Evolutionary conservation across 2,888 invertebrate species (phyloP).

Genomic region (Eudemis profundana): DNA sequence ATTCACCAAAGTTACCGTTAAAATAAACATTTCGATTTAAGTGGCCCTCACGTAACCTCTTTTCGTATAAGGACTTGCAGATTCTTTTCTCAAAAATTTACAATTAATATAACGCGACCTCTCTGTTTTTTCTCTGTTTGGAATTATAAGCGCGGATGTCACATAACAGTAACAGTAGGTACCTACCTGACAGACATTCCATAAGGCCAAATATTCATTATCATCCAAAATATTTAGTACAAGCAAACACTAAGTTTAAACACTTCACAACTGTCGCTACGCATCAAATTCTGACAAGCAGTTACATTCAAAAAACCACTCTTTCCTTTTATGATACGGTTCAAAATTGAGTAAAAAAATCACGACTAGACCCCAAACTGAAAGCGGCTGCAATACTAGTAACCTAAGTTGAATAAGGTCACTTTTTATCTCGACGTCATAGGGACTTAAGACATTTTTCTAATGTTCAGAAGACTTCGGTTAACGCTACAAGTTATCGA

Average conservation of each 20-base stretch:
- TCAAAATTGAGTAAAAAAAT: not conserved
- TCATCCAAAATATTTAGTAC: conserved; percentile 23
- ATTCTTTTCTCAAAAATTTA: conserved; percentile 8
- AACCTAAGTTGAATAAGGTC: not conserved
- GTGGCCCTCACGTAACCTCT: conserved; percentile 9
- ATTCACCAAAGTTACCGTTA: conserved; percentile 44
- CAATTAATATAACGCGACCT: not conserved
- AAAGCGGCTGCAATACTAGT: not conserved
- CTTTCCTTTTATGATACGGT: not conserved
- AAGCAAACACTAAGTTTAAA: conserved; percentile 36
- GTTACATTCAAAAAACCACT: not conserved
- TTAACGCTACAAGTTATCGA: conserved; percentile 56
- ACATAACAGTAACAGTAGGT: conserved; percentile 13
- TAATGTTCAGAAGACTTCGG: not conserved
- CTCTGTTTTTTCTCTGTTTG: not conserved
- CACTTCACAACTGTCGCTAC: conserved; percentile 1
- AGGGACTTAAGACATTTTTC: not conserved
- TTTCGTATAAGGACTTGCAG: not conserved
- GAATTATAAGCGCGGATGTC: not conserved
- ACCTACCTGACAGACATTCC: not conserved
- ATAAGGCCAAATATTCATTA: conserved; percentile 21
- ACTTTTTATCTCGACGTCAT: not conserved
- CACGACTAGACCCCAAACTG: not conserved
- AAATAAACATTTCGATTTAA: not conserved
- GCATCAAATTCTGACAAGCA: not conserved